A percentile compares a stretch with the other conserved stretches of the same genome.
Conservation (phyloP, 1,140 invertebrate genomes). For the Cotesia glomerata region DNA sequence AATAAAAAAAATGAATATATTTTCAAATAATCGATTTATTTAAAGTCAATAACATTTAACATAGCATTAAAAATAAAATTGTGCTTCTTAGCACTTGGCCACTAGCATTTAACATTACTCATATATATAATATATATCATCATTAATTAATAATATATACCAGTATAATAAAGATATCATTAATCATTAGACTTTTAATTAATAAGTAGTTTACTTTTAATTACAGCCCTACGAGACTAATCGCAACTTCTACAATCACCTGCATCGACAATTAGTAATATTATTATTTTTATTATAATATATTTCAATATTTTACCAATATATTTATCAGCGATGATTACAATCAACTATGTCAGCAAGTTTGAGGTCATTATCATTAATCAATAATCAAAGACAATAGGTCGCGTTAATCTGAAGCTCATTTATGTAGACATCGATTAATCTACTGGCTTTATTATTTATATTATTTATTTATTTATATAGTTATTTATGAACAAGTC, state of each 20-base stretch:
- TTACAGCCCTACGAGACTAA: background rate
- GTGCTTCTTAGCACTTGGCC: constrained; percentile 38
- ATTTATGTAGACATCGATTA: no score
- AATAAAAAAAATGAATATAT: background rate
- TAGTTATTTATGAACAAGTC: background rate
- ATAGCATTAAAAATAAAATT: constrained; percentile 43
- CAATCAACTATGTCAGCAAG: no score
- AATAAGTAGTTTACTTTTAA: background rate
- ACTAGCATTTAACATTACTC: constrained; percentile 45
- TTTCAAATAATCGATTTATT: constrained; percentile 25
- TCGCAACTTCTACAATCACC: no score
- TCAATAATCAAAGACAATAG: no score
- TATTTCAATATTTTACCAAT: no score
- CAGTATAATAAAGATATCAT: background rate
- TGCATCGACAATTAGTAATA: no score
- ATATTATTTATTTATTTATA: background rate
- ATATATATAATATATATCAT: constrained; percentile 44
- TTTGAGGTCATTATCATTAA: no score
- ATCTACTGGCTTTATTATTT: background rate
- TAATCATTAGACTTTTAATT: background rate
- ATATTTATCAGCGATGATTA: no score
- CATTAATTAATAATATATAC: background rate
- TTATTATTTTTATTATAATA: no score
- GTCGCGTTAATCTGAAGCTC: no score
- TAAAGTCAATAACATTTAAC: constrained; percentile 41